Conservation (phyloP, 2,888 invertebrate genomes). For the Gonocerus acuteangulatus region DNA sequence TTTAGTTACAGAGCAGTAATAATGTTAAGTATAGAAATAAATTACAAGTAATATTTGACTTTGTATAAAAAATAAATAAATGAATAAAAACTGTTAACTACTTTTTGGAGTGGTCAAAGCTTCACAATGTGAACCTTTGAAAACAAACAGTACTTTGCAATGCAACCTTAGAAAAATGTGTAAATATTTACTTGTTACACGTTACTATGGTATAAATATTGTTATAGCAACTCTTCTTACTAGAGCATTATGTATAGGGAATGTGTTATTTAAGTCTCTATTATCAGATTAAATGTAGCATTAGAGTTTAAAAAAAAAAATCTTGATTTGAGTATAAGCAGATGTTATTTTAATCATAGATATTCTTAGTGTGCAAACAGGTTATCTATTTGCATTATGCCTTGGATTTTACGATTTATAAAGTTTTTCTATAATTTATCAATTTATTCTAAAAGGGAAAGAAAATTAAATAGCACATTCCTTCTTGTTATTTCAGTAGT, state of each 20-base stretch:
- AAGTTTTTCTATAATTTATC: too few species aligned
- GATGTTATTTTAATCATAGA: too few species aligned
- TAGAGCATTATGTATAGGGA: constrained; percentile 20
- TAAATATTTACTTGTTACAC: constrained; percentile 32
- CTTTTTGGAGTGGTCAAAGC: not conserved
- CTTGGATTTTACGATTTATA: too few species aligned
- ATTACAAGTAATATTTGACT: too few species aligned
- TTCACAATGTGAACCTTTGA: constrained; percentile 6
- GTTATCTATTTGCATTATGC: too few species aligned
- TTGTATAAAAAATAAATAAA: not conserved
- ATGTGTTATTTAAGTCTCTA: constrained; percentile 11
- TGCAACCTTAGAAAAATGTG: constrained; percentile 20
- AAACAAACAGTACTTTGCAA: not conserved
- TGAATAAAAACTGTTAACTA: not conserved
- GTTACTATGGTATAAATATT: constrained; percentile 29
- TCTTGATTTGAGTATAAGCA: too few species aligned
- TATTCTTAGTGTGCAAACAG: too few species aligned
- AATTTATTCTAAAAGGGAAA: not conserved
- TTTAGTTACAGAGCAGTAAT: constrained; percentile 6
- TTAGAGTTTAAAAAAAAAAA: not conserved
- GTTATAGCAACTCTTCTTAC: constrained; percentile 30
- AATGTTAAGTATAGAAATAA: not conserved
- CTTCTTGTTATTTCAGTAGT: constrained; percentile 23
- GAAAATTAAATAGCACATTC: constrained; percentile 8
- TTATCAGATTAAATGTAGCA: too few species aligned